Evolutionary conservation across 1,140 invertebrate species (phyloP), one percentile per base, ranked within the genome.

Genomic region (Macrocentrus cingulum): DNA sequence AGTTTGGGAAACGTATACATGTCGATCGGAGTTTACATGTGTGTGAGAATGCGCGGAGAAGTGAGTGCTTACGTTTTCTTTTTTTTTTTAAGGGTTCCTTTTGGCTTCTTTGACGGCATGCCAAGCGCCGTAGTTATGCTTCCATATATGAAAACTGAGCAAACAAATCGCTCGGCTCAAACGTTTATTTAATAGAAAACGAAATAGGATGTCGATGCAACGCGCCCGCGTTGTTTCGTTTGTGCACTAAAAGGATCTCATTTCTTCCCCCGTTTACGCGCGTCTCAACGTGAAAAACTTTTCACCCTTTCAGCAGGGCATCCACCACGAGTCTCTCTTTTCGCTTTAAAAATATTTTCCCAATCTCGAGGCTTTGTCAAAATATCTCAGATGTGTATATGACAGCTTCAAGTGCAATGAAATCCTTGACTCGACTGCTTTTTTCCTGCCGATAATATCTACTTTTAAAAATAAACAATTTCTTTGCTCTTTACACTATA

Each of bases 141-240:
- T 61, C 25, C 46, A 39, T 64, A 63, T 66, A 70, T 70, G 69
- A 75, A 72, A 75, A 75, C 71, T 65, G 68, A 68, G 63, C 59
- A 73, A 75, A 73, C 70, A 70, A 73, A 72, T 69, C 65, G 67
- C 63, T 55, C 65, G 64, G 66, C 61, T 70, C 71, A 72, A 66
- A 74, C 70, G 67, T 74, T 73, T 66, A 56, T 63, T 66, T 74
- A 73, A 73, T 73, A 67, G 68, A 65, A 74, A 74, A 73, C 65
- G 67, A 73, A 73, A 74, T 74, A 65, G 67, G 62, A 74, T 74
- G 71, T 72, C 69, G 70, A 71, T 73, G 66, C 65, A 65, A 56
- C 34, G 46, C n/a, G n/a, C n/a, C n/a, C n/a, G n/a, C 54, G 62
- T 59, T 56, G 59, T 67, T 59, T 63, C 63, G 61, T 62, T 61